Evolutionary conservation across 2,888 invertebrate genomes (phyloP).

Genomic region (Cepaea hortensis): DNA sequence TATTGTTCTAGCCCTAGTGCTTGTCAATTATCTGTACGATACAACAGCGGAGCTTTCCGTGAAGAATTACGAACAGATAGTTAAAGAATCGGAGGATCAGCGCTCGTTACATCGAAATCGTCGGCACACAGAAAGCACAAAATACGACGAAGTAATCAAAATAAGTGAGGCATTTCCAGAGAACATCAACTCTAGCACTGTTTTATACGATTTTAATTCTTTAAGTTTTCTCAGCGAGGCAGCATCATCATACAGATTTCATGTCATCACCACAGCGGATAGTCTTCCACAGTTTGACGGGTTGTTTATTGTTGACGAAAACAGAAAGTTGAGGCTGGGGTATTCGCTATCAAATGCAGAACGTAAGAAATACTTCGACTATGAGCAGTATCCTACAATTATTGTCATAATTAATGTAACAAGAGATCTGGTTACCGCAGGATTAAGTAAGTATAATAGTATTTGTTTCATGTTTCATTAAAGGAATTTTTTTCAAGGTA

Average conservation of each 20-base stretch:
- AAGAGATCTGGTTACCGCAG: not conserved
- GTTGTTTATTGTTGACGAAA: conserved; percentile 30
- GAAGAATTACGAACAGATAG: not conserved
- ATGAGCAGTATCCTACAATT: conserved; percentile 33
- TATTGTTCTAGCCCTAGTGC: not conserved
- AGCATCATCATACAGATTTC: conserved; percentile 32
- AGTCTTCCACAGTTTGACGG: conserved; percentile 26
- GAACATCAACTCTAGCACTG: not conserved
- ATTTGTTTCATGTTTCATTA: too few relatives aligned
- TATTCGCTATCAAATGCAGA: conserved; percentile 7
- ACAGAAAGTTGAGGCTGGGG: conserved; percentile 16
- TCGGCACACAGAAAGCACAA: not conserved
- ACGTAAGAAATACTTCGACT: conserved; percentile 41
- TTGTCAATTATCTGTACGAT: not conserved
- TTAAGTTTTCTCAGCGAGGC: conserved; percentile 13
- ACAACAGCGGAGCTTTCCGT: not conserved
- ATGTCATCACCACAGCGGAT: conserved; percentile 34
- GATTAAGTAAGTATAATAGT: conserved; percentile 18
- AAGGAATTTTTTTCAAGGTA: too few relatives aligned
- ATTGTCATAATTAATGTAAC: conserved; percentile 38
- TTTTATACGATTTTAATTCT: conserved; percentile 33
- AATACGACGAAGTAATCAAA: not conserved
- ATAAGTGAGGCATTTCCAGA: conserved; percentile 21
- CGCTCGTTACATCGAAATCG: conserved; percentile 4
- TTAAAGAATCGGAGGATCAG: not conserved